Percentiles rank a stretch among this genome's conserved stretches.
These are phyloP conservation scores for Pterocles burchelli DNA, from an alignment of 2,113 vertebrate species.

Conservation along the genomic window DNA sequence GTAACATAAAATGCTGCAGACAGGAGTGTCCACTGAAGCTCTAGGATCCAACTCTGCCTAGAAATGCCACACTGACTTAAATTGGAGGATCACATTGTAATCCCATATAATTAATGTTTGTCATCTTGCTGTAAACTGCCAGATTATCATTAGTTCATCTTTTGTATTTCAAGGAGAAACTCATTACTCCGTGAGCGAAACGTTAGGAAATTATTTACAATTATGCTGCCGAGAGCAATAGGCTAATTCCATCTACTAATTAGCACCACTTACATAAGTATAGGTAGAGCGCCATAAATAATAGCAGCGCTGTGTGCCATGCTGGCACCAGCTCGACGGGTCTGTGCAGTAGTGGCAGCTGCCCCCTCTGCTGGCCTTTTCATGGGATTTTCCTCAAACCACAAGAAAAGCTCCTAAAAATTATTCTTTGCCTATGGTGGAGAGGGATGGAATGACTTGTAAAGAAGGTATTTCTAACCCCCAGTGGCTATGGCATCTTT, in stretches of 20 bases:
- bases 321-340: background rate
- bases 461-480: background rate
- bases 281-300: slow-evolving; percentile 58
- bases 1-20: background rate
- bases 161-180: slow-evolving; percentile 67
- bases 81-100: slow-evolving; percentile 44
- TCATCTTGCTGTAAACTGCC: slow-evolving; percentile 48
- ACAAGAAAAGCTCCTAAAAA: background rate
- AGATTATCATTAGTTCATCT: slow-evolving; percentile 69
- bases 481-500: background rate
- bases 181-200: slow-evolving; percentile 48
- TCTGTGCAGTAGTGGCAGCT: background rate
- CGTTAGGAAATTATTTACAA: slow-evolving; percentile 70
- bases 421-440: background rate
- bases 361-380: slow-evolving; percentile 29
- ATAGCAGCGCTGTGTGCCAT: background rate
- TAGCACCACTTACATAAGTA: slow-evolving; percentile 54
- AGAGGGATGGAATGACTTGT: background rate
- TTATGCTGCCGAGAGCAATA: slow-evolving; percentile 49
- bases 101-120: slow-evolving; percentile 66
- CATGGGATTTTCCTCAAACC: background rate
- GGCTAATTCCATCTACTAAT: slow-evolving; percentile 71
- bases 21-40: background rate
- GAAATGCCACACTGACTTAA: slow-evolving; percentile 17
- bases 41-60: background rate